Percentiles rank a stretch among this genome's conserved stretches.
phyloP scores from a whole-genome alignment of 2,888 invertebrate species.

The Ephialtes manifestator region DNA sequence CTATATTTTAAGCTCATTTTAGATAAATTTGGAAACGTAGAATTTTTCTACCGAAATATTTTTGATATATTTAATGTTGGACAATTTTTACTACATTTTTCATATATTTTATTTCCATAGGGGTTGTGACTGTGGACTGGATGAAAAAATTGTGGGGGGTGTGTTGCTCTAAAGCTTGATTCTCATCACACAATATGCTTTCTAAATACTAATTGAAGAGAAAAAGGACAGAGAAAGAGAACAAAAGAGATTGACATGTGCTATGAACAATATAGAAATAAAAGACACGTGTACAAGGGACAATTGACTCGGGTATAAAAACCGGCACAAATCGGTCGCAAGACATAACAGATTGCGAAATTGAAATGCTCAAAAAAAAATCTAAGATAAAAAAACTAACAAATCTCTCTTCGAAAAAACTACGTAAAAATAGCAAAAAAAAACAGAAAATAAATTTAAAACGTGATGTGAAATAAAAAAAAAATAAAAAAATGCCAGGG shows the following conservation, averaged over 20 bases:
- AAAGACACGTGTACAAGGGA: conserved; percentile 42
- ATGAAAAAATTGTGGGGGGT: conserved; percentile 24
- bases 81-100: too few relatives aligned
- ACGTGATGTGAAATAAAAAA: conserved; percentile 43
- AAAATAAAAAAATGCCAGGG: conserved; percentile 48
- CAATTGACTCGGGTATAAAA: conserved; percentile 47
- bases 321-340: conserved; percentile 61
- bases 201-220: conserved; percentile 49
- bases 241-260: conserved; percentile 52
- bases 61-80: too few relatives aligned
- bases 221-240: conserved; percentile 45
- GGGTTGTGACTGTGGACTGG: conserved; percentile 43
- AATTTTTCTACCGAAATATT: too few relatives aligned
- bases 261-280: conserved; percentile 44
- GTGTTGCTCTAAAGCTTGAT: conserved; percentile 49
- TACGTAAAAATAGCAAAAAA: conserved; percentile 30
- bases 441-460: conserved; percentile 29
- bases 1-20: too few relatives aligned
- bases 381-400: conserved; percentile 37
- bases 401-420: conserved; percentile 47
- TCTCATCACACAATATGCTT: conserved; percentile 47
- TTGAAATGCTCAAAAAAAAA: conserved; percentile 27
- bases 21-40: too few relatives aligned
- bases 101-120: too few relatives aligned
- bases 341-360: conserved; percentile 60